Conservation (phyloP, 2,113 vertebrate species). For the Glaucomys volans region DNA sequence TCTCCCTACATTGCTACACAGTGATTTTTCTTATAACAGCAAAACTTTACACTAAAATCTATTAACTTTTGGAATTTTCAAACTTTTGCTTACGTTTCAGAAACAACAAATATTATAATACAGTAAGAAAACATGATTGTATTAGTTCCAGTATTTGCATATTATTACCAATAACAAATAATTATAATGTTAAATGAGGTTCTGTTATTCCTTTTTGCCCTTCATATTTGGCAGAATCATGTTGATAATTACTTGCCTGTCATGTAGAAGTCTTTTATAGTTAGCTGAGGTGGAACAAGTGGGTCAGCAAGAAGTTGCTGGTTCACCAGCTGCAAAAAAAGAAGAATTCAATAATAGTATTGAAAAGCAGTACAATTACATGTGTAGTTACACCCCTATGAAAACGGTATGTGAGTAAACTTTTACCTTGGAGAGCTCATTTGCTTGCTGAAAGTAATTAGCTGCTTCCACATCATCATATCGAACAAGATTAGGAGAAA, state of each 20-base stretch:
- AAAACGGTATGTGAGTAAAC: not conserved
- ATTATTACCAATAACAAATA: not conserved
- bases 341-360: not conserved
- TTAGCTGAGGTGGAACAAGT: conserved; percentile 95
- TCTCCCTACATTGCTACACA: not conserved
- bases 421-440: conserved; percentile 94
- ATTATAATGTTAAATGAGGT: not conserved
- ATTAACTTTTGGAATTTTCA: conserved; percentile 29
- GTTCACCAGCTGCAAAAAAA: conserved; percentile 89
- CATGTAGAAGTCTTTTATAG: conserved; percentile 99
- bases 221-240: not conserved
- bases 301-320: conserved; percentile 94
- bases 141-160: conserved; percentile 24
- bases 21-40: not conserved
- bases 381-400: not conserved
- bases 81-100: conserved; percentile 30
- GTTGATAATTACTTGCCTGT: conserved; percentile 90
- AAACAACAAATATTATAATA: conserved; percentile 22
- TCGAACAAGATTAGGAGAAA: conserved; percentile 95
- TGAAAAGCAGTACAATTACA: not conserved
- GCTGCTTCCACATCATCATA: conserved; percentile 96
- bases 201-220: not conserved
- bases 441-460: conserved; percentile 97
- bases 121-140: not conserved
- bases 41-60: too few relatives aligned